Evolutionary conservation across 2,888 invertebrate genomes (phyloP), one percentile per base, ranked within the genome.

Genomic region (Chesias legatella): DNA sequence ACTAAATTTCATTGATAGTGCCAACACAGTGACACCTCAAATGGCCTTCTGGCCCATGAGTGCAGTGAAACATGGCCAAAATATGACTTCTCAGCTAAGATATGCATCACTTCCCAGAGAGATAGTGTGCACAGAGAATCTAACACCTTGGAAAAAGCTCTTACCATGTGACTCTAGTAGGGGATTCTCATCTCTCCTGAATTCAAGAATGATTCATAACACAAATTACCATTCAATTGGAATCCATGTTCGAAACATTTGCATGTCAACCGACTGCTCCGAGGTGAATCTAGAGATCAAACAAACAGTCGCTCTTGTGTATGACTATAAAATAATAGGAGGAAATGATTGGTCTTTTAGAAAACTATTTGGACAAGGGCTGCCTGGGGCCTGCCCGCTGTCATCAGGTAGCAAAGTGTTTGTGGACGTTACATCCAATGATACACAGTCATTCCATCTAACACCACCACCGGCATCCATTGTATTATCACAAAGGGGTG

Each of bases 81-180:
- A 91, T 67, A 74, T 90, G 62, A 79, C 90, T 56, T 88, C 89
- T 65, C 90, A 78, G 59, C 73, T 94, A 28, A 84, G 95, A 60
- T 98, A 98, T 84, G 94, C 98, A 0, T 93, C 95, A n/a, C 77
- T 99, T 46, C 98, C 99, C 0, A 90, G 96, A 52, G 99, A 99
- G 90, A 95, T 97, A 60, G 97, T 98, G 2, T 99, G 99, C 71
- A 99, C 99, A 0, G 99, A 99, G 86, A 99, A 99, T 86, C 86
- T 99, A 60, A 99, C 99, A 7, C 99, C 99, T 0, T 99, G 98
- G 95, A 97, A 98, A 67, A 99, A 99, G 73, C 85, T 99, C 3
- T 79, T 99, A 29, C 99, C 99, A 0, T 99, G 99, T 82, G 95
- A 95, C 76, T 94, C 94, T n/a, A 94, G 91, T 73, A 91, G 92